phyloP scores from a whole-genome alignment of 92 coral and sea anemone species.

The Virgularia gustaviana region DNA sequence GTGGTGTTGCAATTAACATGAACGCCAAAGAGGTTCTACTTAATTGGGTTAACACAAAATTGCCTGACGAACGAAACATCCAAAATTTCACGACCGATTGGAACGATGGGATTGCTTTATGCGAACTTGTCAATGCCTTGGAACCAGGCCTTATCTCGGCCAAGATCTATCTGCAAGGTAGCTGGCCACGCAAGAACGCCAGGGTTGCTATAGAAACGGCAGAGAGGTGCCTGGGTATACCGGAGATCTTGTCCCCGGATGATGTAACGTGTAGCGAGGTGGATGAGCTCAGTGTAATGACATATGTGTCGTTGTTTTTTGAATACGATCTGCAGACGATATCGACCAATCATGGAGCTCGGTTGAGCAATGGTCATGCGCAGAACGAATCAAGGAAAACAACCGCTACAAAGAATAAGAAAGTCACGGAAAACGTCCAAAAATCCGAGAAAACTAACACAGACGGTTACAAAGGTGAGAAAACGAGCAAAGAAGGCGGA shows the following conservation, averaged over 20 bases:
- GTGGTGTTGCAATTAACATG: conserved; percentile 15
- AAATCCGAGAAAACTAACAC: neutral
- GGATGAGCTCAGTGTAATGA: conserved; percentile 87
- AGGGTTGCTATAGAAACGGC: conserved; percentile 90
- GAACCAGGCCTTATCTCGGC: conserved; percentile 74
- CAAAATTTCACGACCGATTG: conserved; percentile 84
- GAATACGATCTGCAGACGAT: conserved; percentile 60
- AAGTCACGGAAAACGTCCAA: neutral
- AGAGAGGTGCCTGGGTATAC: conserved; percentile 87
- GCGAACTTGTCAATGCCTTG: conserved; percentile 83
- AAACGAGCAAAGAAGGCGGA: conserved; percentile 37
- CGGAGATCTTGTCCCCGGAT: conserved; percentile 86
- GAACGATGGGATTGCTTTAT: conserved; percentile 79
- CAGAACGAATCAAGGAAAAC: neutral
- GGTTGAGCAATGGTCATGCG: conserved; percentile 17
- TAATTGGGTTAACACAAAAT: conserved; percentile 79
- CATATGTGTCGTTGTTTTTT: conserved; percentile 85
- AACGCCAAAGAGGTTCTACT: conserved; percentile 73
- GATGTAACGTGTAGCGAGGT: conserved; percentile 76
- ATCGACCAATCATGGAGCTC: conserved; percentile 15
- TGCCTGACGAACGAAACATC: conserved; percentile 64
- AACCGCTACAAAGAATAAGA: neutral
- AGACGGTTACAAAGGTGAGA: conserved; percentile 5
- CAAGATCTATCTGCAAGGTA: conserved; percentile 60
- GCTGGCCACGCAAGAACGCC: conserved; percentile 74